A percentile compares a stretch with the other conserved stretches of the same genome.
Conservation (phyloP, 1,140 invertebrate species). For the Pectinophora gossypiella region DNA sequence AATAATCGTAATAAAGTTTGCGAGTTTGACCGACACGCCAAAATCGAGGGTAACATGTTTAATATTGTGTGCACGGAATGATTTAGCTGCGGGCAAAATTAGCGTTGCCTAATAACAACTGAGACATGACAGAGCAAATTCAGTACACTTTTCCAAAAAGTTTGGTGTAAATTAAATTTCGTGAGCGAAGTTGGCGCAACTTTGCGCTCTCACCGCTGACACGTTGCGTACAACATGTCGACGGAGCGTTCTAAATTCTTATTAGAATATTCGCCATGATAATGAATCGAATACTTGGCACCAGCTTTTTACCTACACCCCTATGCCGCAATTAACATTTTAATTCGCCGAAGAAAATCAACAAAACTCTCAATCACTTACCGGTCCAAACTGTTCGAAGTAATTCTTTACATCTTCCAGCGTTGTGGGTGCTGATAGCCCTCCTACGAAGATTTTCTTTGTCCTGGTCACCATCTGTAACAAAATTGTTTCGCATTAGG, state of each 20-base stretch:
- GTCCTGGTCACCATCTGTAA: slow-evolving; percentile 99
- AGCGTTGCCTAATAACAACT: slow-evolving; percentile 39
- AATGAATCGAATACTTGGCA: neutral
- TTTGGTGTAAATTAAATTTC: slow-evolving; percentile 43
- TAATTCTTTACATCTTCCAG: slow-evolving; percentile 99
- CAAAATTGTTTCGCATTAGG: slow-evolving; percentile 31
- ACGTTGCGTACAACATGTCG: slow-evolving; percentile 27
- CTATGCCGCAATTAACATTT: neutral
- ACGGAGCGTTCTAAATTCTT: slow-evolving; percentile 13
- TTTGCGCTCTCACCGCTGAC: slow-evolving; percentile 25
- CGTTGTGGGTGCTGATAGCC: slow-evolving; percentile 98
- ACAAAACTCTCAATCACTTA: slow-evolving; percentile 88
- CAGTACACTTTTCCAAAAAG: slow-evolving; percentile 40
- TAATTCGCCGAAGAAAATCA: too few species aligned
- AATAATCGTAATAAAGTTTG: slow-evolving; percentile 38
- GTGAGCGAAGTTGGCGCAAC: slow-evolving; percentile 32
- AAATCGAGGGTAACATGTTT: slow-evolving; percentile 35
- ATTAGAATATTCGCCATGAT: slow-evolving; percentile 5
- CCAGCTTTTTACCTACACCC: neutral
- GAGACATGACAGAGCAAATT: slow-evolving; percentile 41
- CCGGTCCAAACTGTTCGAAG: slow-evolving; percentile 99
- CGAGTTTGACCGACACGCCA: slow-evolving; percentile 30
- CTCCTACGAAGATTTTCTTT: slow-evolving; percentile 99
- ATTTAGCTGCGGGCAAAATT: slow-evolving; percentile 37
- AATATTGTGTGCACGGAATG: slow-evolving; percentile 41